These are phyloP conservation scores for Aphaenogaster rudis DNA, from an alignment of 1,140 invertebrate species.

Conservation along the genomic window DNA sequence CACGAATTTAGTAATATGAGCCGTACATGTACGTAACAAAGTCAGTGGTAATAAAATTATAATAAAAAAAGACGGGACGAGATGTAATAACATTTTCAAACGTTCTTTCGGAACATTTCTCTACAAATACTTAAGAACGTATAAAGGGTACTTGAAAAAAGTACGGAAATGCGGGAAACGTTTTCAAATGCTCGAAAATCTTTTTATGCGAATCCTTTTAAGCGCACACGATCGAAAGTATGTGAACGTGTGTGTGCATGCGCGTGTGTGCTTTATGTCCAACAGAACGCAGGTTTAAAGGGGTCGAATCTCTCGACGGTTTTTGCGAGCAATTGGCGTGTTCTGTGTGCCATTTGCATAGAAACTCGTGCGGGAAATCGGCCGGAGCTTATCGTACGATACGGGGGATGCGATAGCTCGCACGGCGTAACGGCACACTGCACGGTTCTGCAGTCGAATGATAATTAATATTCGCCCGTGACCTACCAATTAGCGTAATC, in stretches of 20 bases:
- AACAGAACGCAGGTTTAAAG: conserved; percentile 5
- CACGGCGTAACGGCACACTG: conserved; percentile 30
- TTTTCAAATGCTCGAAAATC: background rate
- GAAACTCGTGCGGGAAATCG: conserved; percentile 37
- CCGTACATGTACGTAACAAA: background rate
- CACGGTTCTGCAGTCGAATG: conserved; percentile 58
- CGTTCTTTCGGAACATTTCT: background rate
- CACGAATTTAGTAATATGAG: background rate
- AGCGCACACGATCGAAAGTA: background rate
- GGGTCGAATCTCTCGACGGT: background rate
- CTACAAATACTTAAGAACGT: background rate
- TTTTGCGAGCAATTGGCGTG: conserved; percentile 27
- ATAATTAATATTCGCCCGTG: conserved; percentile 71
- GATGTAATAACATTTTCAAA: background rate
- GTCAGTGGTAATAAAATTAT: background rate
- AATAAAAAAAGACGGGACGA: background rate
- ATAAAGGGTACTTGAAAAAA: background rate
- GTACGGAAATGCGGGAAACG: background rate
- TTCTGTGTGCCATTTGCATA: conserved; percentile 37
- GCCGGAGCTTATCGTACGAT: conserved; percentile 24
- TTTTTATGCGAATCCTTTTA: background rate
- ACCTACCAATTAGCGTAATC: conserved; percentile 66
- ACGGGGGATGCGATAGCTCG: conserved; percentile 21
- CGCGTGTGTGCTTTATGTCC: background rate
- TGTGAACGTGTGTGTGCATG: too few species aligned